phyloP scores from a whole-genome alignment of 2,888 invertebrate species.

The Parnassius orleans region DNA sequence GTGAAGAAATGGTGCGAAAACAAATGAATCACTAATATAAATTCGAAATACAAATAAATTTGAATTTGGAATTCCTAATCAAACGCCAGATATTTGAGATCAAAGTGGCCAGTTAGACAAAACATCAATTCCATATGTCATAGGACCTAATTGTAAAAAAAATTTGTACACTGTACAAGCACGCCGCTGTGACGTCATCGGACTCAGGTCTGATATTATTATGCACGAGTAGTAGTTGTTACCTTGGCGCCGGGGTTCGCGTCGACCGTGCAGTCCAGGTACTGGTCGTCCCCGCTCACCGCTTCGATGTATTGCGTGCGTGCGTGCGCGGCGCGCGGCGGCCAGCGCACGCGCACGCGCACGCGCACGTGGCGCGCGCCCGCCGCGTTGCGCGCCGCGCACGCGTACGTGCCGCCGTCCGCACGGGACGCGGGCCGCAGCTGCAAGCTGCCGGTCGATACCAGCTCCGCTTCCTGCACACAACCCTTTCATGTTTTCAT shows the following conservation, averaged over 20 bases:
- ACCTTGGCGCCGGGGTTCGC: constrained; percentile 65
- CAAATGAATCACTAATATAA: too few species aligned
- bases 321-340: constrained; percentile 34
- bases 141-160: too few species aligned
- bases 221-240: neutral
- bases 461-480: constrained; percentile 54
- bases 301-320: constrained; percentile 36
- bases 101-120: too few species aligned
- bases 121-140: too few species aligned
- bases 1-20: too few species aligned
- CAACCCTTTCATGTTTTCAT: too few species aligned
- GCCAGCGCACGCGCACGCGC: constrained; percentile 77
- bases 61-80: too few species aligned
- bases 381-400: constrained; percentile 81
- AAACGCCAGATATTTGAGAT: too few species aligned
- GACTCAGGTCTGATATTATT: too few species aligned
- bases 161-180: too few species aligned
- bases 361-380: constrained; percentile 77
- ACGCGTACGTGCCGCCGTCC: constrained; percentile 79
- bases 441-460: constrained; percentile 46
- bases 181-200: too few species aligned
- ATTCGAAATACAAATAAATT: too few species aligned
- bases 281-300: constrained; percentile 51
- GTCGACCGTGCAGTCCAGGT: constrained; percentile 60
- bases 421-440: constrained; percentile 54